phyloP scores from a whole-genome alignment of 2,888 invertebrate species.

The Steromphala cineraria region DNA sequence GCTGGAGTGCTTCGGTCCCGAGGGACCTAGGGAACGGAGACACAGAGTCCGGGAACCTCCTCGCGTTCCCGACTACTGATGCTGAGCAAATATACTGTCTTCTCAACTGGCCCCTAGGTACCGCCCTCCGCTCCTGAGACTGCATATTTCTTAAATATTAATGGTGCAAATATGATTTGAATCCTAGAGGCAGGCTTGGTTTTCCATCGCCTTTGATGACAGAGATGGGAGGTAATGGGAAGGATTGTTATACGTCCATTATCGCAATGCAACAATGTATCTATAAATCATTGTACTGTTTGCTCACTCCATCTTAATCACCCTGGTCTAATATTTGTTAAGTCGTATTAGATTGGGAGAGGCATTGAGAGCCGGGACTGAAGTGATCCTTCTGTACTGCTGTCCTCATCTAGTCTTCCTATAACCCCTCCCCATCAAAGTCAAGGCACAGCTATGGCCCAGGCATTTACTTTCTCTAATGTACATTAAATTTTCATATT shows the following conservation, averaged over 20 bases:
- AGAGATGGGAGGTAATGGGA: slow-evolving; percentile 1
- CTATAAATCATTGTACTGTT: slow-evolving; percentile 22
- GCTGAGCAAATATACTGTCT: not conserved
- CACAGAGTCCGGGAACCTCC: not conserved
- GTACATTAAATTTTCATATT: slow-evolving; percentile 49
- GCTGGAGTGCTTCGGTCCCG: not conserved
- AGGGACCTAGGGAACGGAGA: not conserved
- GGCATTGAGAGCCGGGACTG: not conserved
- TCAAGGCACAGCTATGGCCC: slow-evolving; percentile 1
- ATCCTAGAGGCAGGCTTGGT: not conserved
- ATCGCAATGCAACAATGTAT: slow-evolving; percentile 2
- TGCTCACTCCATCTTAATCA: slow-evolving; percentile 29
- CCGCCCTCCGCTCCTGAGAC: not conserved
- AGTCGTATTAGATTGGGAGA: slow-evolving; percentile 8
- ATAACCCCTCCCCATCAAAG: not conserved
- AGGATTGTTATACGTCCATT: slow-evolving; percentile 21
- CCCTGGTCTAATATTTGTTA: slow-evolving; percentile 29
- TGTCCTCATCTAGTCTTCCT: not conserved
- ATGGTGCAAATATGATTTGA: slow-evolving; percentile 19
- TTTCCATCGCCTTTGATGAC: slow-evolving; percentile 14
- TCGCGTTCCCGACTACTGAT: not conserved
- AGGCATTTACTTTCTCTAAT: slow-evolving; percentile 34
- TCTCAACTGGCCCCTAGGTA: not conserved
- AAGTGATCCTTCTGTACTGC: not conserved
- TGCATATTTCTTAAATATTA: slow-evolving; percentile 28